Evolutionary conservation across 2,797 vertebrate species (phyloP).

Genomic region (Margarornis squamiger): DNA sequence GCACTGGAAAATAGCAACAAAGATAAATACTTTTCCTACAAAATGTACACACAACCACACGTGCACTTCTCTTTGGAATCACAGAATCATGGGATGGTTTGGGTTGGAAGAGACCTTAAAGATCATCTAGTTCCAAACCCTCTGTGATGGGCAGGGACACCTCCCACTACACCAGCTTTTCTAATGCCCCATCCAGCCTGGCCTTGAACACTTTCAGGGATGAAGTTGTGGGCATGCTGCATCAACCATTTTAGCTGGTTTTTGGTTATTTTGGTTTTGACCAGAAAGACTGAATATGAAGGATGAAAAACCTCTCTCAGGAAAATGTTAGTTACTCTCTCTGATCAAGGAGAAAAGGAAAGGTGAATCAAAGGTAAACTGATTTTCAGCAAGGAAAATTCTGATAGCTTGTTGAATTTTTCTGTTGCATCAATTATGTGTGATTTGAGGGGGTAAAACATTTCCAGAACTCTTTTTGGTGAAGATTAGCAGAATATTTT

Average conservation of each 20-base stretch:
- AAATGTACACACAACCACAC: neutral
- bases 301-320: neutral
- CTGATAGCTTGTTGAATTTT: neutral
- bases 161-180: neutral
- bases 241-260: neutral
- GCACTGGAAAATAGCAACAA: neutral
- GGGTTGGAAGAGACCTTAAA: neutral
- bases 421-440: neutral
- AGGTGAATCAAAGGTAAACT: neutral
- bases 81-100: neutral
- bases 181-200: neutral
- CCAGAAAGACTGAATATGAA: neutral
- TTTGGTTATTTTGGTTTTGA: neutral
- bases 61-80: neutral
- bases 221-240: neutral
- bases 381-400: neutral
- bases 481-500: neutral
- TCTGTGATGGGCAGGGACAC: neutral
- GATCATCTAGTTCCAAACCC: neutral
- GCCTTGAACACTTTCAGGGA: neutral
- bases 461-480: neutral
- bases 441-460: neutral
- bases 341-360: neutral
- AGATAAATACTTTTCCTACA: neutral
- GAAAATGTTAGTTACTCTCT: neutral